Evolutionary conservation across 2,113 vertebrate species (phyloP), one percentile per base, ranked within the genome.

Genomic region (Petroica traversi): DNA sequence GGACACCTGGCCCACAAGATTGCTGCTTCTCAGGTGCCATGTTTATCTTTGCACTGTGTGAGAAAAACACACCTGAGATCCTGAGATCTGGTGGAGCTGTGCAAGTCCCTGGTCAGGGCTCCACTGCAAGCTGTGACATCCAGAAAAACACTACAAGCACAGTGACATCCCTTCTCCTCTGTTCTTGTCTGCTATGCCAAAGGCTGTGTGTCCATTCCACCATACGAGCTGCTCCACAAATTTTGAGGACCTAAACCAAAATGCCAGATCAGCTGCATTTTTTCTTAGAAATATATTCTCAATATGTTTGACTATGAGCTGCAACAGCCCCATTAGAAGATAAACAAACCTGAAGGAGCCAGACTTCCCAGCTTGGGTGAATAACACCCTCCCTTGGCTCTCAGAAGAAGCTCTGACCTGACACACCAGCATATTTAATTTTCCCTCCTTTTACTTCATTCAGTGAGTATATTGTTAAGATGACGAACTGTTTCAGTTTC

Each of bases 201-300:
- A 48, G 59, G 46, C 38, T 74, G 51, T 0, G 1, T 43, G 16
- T 71, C 55, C 24, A 2, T 41, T 79, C 11, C 36, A 29, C 45
- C 3, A 0, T 9, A 38, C 0, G 0, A 67, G 31, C 63, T 90
- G 40, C 34, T 31, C 29, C 64, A 80, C 22, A 43, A 5, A 85
- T 73, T 55, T 66, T 63, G 71, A 77, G 43, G 22, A 71, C 73
- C 46, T 88, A 57, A 92, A 89, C 0, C 6, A 71, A 89, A 89
- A 91, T 31, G 5, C 23, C 24, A 58, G 14, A 22, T 36, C 43
- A 73, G 68, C 7, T 66, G 28, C 51, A 58, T 41, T 73, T 91
- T 92, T 83, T 55, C 51, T 80, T 55, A 38, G 38, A 92, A 74
- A 57, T 73, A 54, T 66, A 87, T 84, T 83, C 46, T 63, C 10